Evolutionary conservation across 1,140 invertebrate genomes (phyloP).

Genomic region (Drosophila ambigua): DNA sequence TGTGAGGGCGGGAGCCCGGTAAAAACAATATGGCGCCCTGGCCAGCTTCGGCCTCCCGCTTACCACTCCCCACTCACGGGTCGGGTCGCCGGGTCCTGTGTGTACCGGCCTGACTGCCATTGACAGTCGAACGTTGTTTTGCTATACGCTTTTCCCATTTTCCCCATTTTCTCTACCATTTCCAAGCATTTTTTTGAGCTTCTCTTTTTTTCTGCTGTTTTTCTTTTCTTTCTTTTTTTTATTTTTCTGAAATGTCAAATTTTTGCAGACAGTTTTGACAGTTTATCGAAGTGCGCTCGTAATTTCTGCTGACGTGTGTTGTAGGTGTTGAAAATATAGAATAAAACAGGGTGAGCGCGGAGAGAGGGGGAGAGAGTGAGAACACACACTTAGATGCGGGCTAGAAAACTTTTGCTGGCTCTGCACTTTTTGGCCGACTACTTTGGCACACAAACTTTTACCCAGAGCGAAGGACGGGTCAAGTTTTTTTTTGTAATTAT

Average conservation of each 20-base stretch:
- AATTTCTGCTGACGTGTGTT: conserved; percentile 80
- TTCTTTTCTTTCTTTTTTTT: conserved; percentile 22
- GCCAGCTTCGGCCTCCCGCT: conserved; percentile 26
- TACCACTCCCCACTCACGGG: not conserved
- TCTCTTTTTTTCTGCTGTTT: conserved; percentile 4
- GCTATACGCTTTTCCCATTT: conserved; percentile 53
- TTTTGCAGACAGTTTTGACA: conserved; percentile 82
- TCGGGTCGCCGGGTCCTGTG: conserved; percentile 22
- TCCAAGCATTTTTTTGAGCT: conserved; percentile 40
- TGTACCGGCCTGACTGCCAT: conserved; percentile 61
- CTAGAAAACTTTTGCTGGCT: conserved; percentile 62
- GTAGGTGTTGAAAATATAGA: conserved; percentile 69
- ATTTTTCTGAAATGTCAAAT: conserved; percentile 76
- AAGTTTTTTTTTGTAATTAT: conserved; percentile 72
- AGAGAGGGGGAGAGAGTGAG: not conserved
- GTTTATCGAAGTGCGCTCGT: conserved; percentile 79
- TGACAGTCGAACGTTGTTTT: conserved; percentile 79
- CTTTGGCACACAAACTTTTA: conserved; percentile 58
- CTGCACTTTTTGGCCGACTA: conserved; percentile 64
- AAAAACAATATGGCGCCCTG: conserved; percentile 81
- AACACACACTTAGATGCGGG: conserved; percentile 32
- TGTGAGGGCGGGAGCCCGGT: conserved; percentile 53
- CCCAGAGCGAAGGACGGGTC: conserved; percentile 51
- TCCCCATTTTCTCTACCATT: conserved; percentile 10
- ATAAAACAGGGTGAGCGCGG: conserved; percentile 4